phyloP scores from a whole-genome alignment of 2,113 vertebrate genomes.

The Oriolus oriolus region DNA sequence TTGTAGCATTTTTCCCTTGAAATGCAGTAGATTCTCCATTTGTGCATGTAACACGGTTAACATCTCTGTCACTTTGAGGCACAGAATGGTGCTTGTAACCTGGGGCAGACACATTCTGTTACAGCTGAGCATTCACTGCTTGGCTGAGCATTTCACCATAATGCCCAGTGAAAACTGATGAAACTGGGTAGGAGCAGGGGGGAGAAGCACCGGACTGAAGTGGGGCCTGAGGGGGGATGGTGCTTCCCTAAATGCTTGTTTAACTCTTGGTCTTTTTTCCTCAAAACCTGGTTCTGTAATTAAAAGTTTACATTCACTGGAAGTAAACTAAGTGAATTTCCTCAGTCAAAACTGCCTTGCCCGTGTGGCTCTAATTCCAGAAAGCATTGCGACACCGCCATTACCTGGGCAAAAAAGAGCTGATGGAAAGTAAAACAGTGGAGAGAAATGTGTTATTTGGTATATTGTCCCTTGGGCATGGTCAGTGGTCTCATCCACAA shows the following conservation, averaged over 20 bases:
- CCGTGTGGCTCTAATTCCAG: background rate
- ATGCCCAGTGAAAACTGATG: background rate
- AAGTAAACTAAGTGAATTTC: background rate
- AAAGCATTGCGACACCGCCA: background rate
- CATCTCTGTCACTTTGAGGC: background rate
- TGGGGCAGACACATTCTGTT: background rate
- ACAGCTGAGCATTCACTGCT: background rate
- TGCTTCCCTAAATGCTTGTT: background rate
- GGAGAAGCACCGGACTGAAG: background rate
- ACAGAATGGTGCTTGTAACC: background rate
- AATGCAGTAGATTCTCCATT: background rate
- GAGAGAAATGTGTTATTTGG: background rate
- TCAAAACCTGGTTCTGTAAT: background rate
- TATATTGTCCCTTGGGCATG: background rate
- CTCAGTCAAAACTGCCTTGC: background rate
- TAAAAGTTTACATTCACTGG: background rate
- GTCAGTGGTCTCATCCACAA: background rate
- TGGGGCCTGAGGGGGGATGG: background rate
- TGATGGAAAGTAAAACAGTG: background rate
- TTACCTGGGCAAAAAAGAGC: background rate
- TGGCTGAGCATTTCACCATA: background rate
- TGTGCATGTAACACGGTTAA: accelerated
- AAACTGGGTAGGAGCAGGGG: background rate
- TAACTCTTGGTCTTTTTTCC: background rate
- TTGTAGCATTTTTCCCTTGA: background rate